Base-by-base conservation (phyloP, 2,888 invertebrate species). In the Incurvaria masculella region DNA sequence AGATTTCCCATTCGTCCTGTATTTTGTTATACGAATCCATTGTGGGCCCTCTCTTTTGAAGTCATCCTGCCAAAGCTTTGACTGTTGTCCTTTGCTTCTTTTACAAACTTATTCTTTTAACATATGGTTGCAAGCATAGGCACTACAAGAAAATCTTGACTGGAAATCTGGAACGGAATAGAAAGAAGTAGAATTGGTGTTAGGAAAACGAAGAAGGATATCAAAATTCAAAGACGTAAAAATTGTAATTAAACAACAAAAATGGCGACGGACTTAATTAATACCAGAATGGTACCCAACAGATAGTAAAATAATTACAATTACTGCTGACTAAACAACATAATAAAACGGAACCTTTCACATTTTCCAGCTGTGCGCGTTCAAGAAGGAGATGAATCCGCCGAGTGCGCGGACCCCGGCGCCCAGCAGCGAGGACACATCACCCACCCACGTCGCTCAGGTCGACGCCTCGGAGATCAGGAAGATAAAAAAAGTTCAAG, bases 401-500 rank as follows among this genome's bases (percentile, higher is more conserved):
- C 68, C 68, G 1, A 68, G 53, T 8, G 43, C 66, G 14, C 63
- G 75, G 0, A 65, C 72, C 0, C 67, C 65, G 1, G 74, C 74
- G 8, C 64, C 65, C 2, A 57, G 65, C 48, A 75, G 75, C 55
- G 66, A 72, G 1, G 52, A 53, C 27, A 52, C 53, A 19, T 74
- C 79, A 0, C 68, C 72, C 1, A 67, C 67, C n/a, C 69, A 66
- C 51, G 47, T 54, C 18, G 71, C 72, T 1, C 79, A 79, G 10
- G 65, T 78, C 1, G 79, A 79, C 50, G 76, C 79, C 1, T 63
- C 60, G n/a, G 94, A 94, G 62, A 80, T 95, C 51, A 81, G 84
- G 53, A 94, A 94, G 74, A 94, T 95, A 56, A 94, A 94, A 69
- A 89, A 89, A 73, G 87, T 88, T 17, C 79, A 79, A 66, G 79